Conservation (phyloP, 2,797 vertebrate species). For the Tokudaia tokunoshimensis region DNA sequence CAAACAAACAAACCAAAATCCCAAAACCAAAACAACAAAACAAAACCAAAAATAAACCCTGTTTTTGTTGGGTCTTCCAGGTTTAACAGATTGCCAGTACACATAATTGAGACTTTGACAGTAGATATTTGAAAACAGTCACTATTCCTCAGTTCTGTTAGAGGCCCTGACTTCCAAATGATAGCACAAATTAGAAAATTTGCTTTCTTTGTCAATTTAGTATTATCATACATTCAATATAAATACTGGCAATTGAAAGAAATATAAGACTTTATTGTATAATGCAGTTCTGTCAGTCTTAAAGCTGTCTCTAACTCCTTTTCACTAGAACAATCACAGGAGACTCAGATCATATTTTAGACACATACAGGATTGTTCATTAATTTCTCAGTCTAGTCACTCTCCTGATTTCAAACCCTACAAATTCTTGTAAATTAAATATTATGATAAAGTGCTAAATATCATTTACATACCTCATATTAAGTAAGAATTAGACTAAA, state of each 20-base stretch:
- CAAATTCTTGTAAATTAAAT: background rate
- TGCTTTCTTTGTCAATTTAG: background rate
- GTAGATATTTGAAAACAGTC: background rate
- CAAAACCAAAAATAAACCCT: no score
- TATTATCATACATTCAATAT: background rate
- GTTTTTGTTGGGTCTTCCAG: background rate
- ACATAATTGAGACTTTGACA: background rate
- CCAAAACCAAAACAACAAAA: no score
- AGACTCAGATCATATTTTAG: background rate
- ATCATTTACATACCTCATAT: background rate
- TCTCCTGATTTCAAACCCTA: background rate
- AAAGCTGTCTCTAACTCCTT: background rate
- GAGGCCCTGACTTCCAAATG: background rate
- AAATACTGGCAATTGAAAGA: background rate
- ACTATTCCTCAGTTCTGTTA: background rate
- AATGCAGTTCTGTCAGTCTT: background rate
- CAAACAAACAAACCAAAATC: no score
- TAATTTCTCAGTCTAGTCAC: background rate
- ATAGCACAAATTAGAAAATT: background rate
- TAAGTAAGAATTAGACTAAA: background rate
- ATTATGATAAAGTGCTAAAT: background rate
- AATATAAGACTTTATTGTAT: background rate
- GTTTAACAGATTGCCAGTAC: background rate
- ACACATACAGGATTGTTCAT: accelerated
- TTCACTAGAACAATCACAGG: background rate